Evolutionary conservation across 2,797 vertebrate genomes (phyloP), one percentile per base, ranked within the genome.

Genomic region (Poecilia picta): DNA sequence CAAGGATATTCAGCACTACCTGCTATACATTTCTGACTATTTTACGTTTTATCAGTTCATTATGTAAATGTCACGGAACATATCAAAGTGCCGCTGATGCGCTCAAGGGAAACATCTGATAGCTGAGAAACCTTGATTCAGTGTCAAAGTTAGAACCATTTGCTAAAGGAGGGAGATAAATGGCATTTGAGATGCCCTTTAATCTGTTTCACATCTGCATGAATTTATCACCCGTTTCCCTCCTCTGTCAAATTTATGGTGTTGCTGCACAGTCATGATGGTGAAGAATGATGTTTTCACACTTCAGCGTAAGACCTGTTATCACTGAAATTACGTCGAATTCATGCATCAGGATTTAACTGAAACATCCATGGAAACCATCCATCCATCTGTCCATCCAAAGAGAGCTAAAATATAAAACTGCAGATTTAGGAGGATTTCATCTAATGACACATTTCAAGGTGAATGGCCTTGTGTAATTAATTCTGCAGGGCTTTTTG

Each of bases 381-480:
- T 20, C 15, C 71, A 72, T 33, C 71, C 51, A 20, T 43, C 25
- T 11, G 3, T 41, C 23, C 25, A 36, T 25, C 31, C 33, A 45
- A 70, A 79, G 78, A 64, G 79, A 81, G 85, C 85, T 84, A 41
- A 81, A 74, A 76, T 75, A 74, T 68, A 75, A 80, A 43, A 73
- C n/a, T 0, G 20, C 31, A 74, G 76, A 84, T 89, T 88, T 80
- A 33, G 57, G 72, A 77, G 72, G 77, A 74, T 81, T 89, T 83
- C 33, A 68, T 73, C 53, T 87, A 71, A 75, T 74, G 83, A 81
- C 59, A 36, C 57, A 81, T 85, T 85, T 85, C 73, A 84, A 91
- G 85, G 82, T 87, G 81, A 90, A 86, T 70, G 55, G 43, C 71
- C 76, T 46, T 20, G n/a, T 82, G 66, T 88, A 83, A 84, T 84